phyloP scores from a whole-genome alignment of 1,140 invertebrate species.

The Araneus ventricosus region DNA sequence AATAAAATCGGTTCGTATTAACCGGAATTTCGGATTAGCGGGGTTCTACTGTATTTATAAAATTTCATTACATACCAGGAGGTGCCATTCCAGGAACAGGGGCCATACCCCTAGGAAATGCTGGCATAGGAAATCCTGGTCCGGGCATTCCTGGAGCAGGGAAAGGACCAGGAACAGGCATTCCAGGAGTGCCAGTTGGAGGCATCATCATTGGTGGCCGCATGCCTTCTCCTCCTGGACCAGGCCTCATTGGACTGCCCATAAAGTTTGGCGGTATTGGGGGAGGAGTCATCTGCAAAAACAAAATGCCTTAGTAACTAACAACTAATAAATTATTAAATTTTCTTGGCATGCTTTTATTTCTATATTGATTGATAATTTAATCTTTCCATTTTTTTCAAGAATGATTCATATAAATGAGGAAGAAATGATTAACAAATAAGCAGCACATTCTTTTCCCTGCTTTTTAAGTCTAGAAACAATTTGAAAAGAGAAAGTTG shows the following conservation, averaged over 20 bases:
- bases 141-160: constrained; percentile 49
- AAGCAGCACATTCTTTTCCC: too few relatives aligned
- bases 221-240: constrained; percentile 62
- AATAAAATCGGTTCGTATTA: too few relatives aligned
- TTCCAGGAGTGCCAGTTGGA: constrained; percentile 57
- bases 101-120: constrained; percentile 51
- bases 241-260: constrained; percentile 59
- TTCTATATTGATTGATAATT: too few relatives aligned
- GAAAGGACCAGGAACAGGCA: constrained; percentile 59
- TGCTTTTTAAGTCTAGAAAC: too few relatives aligned
- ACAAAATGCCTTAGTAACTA: background rate
- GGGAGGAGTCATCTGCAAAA: constrained; percentile 67
- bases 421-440: too few relatives aligned
- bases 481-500: too few relatives aligned
- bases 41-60: too few relatives aligned
- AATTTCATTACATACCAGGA: constrained; percentile 40
- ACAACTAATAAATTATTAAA: too few relatives aligned
- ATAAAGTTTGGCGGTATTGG: constrained; percentile 71
- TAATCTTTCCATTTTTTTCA: too few relatives aligned
- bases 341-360: too few relatives aligned
- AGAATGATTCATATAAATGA: too few relatives aligned
- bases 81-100: constrained; percentile 66
- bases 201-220: constrained; percentile 73
- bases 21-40: too few relatives aligned
- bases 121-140: constrained; percentile 71